Base-by-base conservation (phyloP, 2,797 vertebrate genomes). In the Hephaestus fuliginosus region DNA sequence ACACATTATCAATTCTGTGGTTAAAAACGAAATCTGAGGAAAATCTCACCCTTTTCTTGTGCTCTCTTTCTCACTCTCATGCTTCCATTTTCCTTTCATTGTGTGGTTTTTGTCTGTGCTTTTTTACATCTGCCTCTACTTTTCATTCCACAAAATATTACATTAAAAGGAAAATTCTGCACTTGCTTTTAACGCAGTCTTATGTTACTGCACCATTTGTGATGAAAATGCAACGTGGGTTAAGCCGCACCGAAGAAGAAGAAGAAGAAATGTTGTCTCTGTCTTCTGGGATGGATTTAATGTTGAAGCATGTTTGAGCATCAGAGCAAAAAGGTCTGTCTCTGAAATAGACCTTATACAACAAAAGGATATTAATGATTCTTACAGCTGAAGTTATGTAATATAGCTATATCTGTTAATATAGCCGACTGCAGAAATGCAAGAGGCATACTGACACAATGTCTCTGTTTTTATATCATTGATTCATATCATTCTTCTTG, bases 1-100 rank as follows among this genome's bases (percentile, higher is more conserved):
- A 84, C 58, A 68, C 33, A 70, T 68, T 33, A 82, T 68, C 74
- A 74, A 71, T 77, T 85, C 61, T 81, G 39, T 39, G n/a, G 46
- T 55, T 68, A 52, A 57, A 79, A 82, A 74, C 11, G 39, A 69
- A 33, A 4, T 57, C 69, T 1, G 2, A 69, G 43, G 73, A 77
- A 79, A 44, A 63, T 18, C 20, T 46, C 70, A 46, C 39, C 36
- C 39, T 69, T 60, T 72, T 48, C 56, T 63, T 1, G 1, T 14
- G 11, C 71, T 74, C 46, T 55, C 18, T 49, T 9, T 63, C 57
- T 39, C 55, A 18, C 30, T 20, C 58, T 51, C 5, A 33, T 3
- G 5, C 30, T 33, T 33, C 30, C 30, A 33, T 25, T 12, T 36
- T 62, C 52, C 28, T 68, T 63, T 48, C 17, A 70, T 10, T 66